phyloP scores from a whole-genome alignment of 1,140 invertebrate species.

The Eumaeus atala region DNA sequence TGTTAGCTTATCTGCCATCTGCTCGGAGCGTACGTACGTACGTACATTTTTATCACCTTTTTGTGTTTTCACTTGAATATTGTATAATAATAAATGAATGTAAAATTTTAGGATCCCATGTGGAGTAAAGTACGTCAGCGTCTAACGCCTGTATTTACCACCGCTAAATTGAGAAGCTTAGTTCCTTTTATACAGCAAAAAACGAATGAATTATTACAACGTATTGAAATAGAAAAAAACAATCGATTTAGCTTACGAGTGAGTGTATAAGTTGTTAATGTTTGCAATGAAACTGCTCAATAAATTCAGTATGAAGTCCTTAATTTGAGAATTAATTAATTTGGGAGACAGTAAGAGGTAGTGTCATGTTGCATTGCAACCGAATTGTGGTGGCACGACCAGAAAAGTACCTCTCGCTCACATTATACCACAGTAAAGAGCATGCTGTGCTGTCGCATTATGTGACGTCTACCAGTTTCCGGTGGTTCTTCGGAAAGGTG shows the following conservation, averaged over 20 bases:
- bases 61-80: neutral
- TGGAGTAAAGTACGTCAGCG: conserved; percentile 16
- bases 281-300: neutral
- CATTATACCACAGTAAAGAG: too few species aligned
- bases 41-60: too few species aligned
- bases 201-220: conserved; percentile 20
- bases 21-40: too few species aligned
- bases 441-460: too few species aligned
- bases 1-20: too few species aligned
- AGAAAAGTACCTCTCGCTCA: too few species aligned
- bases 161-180: conserved; percentile 26
- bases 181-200: conserved; percentile 18
- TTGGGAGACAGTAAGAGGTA: too few species aligned
- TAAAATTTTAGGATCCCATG: conserved; percentile 1
- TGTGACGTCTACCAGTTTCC: too few species aligned
- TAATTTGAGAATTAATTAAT: neutral
- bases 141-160: conserved; percentile 26
- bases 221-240: conserved; percentile 16
- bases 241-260: conserved; percentile 26
- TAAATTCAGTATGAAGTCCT: neutral
- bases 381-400: too few species aligned
- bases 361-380: too few species aligned
- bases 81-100: neutral
- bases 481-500: too few species aligned
- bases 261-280: conserved; percentile 5